Evolutionary conservation across 1,140 invertebrate species (phyloP), one percentile per base, ranked within the genome.

Genomic region (Drosophila bocki): DNA sequence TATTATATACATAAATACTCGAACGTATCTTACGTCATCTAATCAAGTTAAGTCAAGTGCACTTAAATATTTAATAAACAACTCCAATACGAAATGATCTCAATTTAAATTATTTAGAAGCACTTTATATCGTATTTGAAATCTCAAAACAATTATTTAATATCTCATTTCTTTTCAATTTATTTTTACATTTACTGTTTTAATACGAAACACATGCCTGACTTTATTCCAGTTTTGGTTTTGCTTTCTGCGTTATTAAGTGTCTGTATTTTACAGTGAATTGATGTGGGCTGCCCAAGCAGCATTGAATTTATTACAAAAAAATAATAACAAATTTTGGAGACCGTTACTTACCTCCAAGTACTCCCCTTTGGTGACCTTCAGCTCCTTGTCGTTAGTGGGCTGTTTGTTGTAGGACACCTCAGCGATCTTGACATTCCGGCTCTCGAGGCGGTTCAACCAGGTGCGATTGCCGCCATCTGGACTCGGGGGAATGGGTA

Each of bases 331-430:
- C 15, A 29, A 22, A 56, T 12, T 53, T 6, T 7, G 42, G 15
- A 32, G 3, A 6, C 26, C 13, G 47, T 4, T 26, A 19, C 92
- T 90, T 93, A 98, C 97, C 95, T 99, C 98, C 29, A 99, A 93
- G 91, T 97, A 98, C 94, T 99, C 99, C 65, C 98, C 98, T 74
- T 98, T 95, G 9, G 97, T 95, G 0, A 99, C 98, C 29, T 97
- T 98, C 51, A 99, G 94, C 93, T 99, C 99, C 93, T 99, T 99
- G 91, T 98, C 96, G 93, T 99, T 99, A 93, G 98, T 98, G 12
- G 97, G 97, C 3, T 97, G 97, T 78, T 98, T 94, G 6, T 98
- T 98, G 93, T 98, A 98, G 17, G 97, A 97, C 8, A 99, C 98
- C 61, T 92, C 82, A 7, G 88, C 91, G 19, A 92, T 92, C 26